Evolutionary conservation across 92 coral and sea anemone genomes (phyloP).

Genomic region (Meandrina meandrites): DNA sequence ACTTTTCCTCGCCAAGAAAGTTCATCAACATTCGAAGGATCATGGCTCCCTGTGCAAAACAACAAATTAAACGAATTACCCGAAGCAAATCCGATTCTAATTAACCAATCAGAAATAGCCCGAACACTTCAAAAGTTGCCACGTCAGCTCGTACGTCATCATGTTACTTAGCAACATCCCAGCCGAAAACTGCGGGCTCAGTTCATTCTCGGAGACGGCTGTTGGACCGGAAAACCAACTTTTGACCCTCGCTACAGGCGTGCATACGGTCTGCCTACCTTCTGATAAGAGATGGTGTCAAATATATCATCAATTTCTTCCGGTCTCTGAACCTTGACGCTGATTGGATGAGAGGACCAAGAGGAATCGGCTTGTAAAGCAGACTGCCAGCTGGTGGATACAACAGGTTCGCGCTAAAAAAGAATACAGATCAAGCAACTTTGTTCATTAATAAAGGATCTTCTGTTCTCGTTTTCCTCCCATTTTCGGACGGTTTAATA

Average conservation of each 20-base stretch:
- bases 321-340: conserved; percentile 52
- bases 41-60: conserved; percentile 55
- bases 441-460: not conserved
- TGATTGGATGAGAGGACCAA: conserved; percentile 58
- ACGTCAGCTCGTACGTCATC: not conserved
- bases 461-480: too few relatives aligned
- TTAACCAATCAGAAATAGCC: not conserved
- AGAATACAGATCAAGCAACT: not conserved
- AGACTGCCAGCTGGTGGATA: conserved; percentile 48
- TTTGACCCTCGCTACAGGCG: not conserved
- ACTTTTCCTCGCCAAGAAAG: conserved; percentile 48
- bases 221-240: too few relatives aligned
- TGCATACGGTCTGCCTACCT: conserved; percentile 21
- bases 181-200: not conserved
- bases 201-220: not conserved
- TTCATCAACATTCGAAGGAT: conserved; percentile 58
- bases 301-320: conserved; percentile 55
- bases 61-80: not conserved
- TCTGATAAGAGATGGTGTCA: conserved; percentile 64
- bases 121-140: not conserved
- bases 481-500: too few relatives aligned
- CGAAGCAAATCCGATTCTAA: too few relatives aligned
- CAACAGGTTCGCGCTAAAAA: conserved; percentile 53
- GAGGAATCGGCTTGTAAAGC: conserved; percentile 65
- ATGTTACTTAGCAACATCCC: not conserved